Conservation (phyloP, 2,888 invertebrate species). For the Frankliniella intonsa region DNA sequence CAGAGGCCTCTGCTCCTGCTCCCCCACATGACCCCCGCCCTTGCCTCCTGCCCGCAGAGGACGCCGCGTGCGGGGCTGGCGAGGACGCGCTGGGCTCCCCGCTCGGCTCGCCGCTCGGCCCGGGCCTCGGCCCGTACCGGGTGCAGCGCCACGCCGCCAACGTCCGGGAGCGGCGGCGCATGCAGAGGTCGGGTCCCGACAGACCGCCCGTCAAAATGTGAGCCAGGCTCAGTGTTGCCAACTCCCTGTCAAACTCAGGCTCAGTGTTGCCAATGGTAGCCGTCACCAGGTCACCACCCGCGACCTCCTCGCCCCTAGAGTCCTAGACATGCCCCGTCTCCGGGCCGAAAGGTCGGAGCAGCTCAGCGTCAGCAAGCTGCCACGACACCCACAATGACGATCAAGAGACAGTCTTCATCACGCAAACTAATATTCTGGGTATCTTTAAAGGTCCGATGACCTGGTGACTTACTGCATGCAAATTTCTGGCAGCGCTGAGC, state of each 20-base stretch:
- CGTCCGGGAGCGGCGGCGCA: slow-evolving; percentile 93
- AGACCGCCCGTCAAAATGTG: slow-evolving; percentile 45
- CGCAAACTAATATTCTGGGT: no score
- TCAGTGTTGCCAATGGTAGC: slow-evolving; percentile 19
- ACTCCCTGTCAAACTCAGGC: slow-evolving; percentile 12
- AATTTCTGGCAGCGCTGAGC: slow-evolving; percentile 7
- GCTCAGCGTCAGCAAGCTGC: no score
- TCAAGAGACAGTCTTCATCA: no score
- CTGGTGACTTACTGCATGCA: slow-evolving; percentile 10
- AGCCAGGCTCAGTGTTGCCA: slow-evolving; percentile 35
- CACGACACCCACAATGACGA: no score
- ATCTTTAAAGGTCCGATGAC: background rate
- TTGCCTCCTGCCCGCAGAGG: background rate
- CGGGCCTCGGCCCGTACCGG: slow-evolving; percentile 54
- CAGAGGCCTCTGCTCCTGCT: background rate
- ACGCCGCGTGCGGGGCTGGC: background rate
- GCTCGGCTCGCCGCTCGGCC: background rate
- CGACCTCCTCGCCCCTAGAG: no score
- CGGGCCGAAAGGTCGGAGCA: no score
- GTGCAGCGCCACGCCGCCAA: slow-evolving; percentile 91
- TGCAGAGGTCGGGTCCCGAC: slow-evolving; percentile 75
- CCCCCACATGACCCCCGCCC: background rate
- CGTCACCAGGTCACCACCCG: slow-evolving; percentile 4
- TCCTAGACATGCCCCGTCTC: no score
- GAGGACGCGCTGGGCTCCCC: slow-evolving; percentile 1